A percentile compares a stretch with the other conserved stretches of the same genome.
These are phyloP conservation scores for Leucophenga varia DNA, from an alignment of 1,140 invertebrate genomes.

Conservation along the genomic window DNA sequence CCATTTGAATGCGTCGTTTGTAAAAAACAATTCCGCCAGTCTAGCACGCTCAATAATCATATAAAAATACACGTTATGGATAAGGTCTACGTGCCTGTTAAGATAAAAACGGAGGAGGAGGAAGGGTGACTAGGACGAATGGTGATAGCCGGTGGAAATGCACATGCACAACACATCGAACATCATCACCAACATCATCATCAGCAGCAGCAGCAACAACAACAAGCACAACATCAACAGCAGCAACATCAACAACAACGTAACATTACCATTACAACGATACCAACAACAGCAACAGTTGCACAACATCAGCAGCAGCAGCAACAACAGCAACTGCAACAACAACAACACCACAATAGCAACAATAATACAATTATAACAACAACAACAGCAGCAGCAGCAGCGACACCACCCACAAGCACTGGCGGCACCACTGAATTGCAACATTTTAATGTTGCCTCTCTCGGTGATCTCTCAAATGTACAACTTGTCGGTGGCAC, in stretches of 20 bases:
- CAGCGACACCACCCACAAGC: constrained; percentile 10
- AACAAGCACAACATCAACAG: constrained; percentile 31
- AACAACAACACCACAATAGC: constrained; percentile 28
- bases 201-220: constrained; percentile 22
- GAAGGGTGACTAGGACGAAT: constrained; percentile 56
- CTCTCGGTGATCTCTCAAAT: constrained; percentile 42
- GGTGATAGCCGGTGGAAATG: constrained; percentile 35
- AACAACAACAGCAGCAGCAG: constrained; percentile 11
- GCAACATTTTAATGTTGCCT: constrained; percentile 48
- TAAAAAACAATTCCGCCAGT: constrained; percentile 56
- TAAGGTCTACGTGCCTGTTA: constrained; percentile 55
- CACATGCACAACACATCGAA: constrained; percentile 15
- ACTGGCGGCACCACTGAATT: constrained; percentile 12
- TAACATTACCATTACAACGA: constrained; percentile 35
- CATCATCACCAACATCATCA: constrained; percentile 16
- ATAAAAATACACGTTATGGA: constrained; percentile 57
- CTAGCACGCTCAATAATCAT: constrained; percentile 56
- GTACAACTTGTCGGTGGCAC: constrained; percentile 43
- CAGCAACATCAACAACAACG: constrained; percentile 34
- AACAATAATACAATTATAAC: constrained; percentile 12
- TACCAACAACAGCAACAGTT: constrained; percentile 15
- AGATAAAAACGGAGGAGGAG: constrained; percentile 56
- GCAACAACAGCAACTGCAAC: constrained; percentile 27
- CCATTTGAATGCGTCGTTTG: constrained; percentile 56
- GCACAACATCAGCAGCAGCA: constrained; percentile 32